Conservation (phyloP, 2,797 vertebrate species). For the Danio albolineatus region DNA sequence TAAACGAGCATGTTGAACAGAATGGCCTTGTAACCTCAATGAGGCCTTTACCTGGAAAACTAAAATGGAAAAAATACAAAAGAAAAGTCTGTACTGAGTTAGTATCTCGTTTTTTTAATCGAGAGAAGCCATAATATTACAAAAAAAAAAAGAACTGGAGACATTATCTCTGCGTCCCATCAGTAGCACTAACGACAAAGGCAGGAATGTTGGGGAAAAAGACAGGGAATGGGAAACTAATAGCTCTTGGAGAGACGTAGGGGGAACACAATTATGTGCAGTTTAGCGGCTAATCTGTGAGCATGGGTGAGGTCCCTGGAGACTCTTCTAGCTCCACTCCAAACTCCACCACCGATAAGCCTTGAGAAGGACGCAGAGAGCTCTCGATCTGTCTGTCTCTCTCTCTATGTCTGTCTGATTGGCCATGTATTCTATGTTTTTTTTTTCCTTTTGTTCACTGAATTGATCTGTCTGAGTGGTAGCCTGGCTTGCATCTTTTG, state of each 20-base stretch:
- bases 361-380: conserved; percentile 73
- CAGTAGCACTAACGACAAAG: conserved; percentile 78
- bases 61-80: not conserved
- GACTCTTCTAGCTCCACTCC: conserved; percentile 89
- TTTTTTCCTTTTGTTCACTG: conserved; percentile 49
- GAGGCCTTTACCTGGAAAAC: not conserved
- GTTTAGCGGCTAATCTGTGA: conserved; percentile 94
- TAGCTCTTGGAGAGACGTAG: conserved; percentile 90
- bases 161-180: conserved; percentile 77
- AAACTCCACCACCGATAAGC: conserved; percentile 95
- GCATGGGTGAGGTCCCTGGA: conserved; percentile 89
- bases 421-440: conserved; percentile 43
- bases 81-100: not conserved
- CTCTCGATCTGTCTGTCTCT: conserved; percentile 56
- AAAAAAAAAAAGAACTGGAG: conserved; percentile 29
- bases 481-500: conserved; percentile 53
- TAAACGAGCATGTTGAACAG: not conserved
- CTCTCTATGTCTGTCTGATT: conserved; percentile 46
- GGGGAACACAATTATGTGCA: conserved; percentile 94
- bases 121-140: conserved; percentile 21
- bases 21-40: not conserved
- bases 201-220: conserved; percentile 75
- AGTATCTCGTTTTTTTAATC: not conserved
- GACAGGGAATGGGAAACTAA: conserved; percentile 88
- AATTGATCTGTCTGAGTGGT: conserved; percentile 31